These are phyloP conservation scores for Hydrochoerus hydrochaeris DNA, from an alignment of 2,113 vertebrate species.

Conservation along the genomic window DNA sequence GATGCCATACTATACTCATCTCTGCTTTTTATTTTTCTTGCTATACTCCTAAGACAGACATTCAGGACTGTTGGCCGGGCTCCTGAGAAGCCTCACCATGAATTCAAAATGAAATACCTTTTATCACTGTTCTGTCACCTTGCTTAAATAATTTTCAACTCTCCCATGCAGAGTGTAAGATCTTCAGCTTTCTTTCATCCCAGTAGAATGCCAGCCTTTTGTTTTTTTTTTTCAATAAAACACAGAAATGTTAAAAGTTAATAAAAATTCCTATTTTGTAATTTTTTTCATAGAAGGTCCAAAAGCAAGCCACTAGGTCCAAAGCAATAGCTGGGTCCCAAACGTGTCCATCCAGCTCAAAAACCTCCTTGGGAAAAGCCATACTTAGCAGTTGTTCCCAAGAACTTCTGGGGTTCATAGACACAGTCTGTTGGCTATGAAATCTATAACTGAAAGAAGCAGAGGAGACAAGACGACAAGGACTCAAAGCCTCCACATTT, in stretches of 20 bases:
- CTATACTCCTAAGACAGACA: too few species aligned
- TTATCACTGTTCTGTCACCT: neutral
- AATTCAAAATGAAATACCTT: conserved; percentile 9
- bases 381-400: neutral
- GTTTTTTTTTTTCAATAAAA: conserved; percentile 37
- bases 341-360: neutral
- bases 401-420: neutral
- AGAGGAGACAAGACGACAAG: neutral
- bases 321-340: neutral
- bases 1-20: too few species aligned
- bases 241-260: neutral
- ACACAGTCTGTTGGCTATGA: neutral
- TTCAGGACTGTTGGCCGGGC: too few species aligned
- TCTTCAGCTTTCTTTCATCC: neutral
- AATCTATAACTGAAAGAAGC: neutral
- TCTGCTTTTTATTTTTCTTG: too few species aligned
- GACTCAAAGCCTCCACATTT: neutral
- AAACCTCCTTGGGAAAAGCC: neutral
- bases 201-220: neutral
- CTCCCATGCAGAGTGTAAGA: neutral
- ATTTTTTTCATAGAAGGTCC: neutral
- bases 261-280: neutral
- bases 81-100: too few species aligned
- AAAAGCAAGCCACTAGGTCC: neutral
- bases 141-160: conserved; percentile 32